Evolutionary conservation across 2,113 vertebrate species (phyloP), one percentile per base, ranked within the genome.

Genomic region (Microcebus griseorufus): DNA sequence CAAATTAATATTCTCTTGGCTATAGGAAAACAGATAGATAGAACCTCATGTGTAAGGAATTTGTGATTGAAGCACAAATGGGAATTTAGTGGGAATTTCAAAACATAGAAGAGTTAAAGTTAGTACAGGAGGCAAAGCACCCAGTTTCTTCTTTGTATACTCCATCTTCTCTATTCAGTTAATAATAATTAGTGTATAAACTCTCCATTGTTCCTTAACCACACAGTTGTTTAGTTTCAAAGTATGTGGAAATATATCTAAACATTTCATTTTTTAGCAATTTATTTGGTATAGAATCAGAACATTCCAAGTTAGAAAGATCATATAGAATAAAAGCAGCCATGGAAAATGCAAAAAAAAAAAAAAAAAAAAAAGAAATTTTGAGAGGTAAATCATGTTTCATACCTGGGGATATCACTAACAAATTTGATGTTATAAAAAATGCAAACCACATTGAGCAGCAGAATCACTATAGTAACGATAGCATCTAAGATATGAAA

Each of bases 401-500:
- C 98, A 97, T 99, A 99, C 99, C 99, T 99, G 97, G 99, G 99
- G 93, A 99, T 99, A 88, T 98, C 96, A 45, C 91, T 98, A 87
- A 97, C 25, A 85, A 98, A 98, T 16, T 97, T 97, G 81, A 99
- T 67, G 85, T 99, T 98, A 45, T 98, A 97, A 93, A 99, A 98
- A 69, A 98, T 97, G 91, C 99, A 99, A 0, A 98, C 89, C 96
- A 99, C 97, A 64, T 99, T 98, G 95, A 99, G 95, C 70, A 99
- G 60, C 90, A 99, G 96, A 0, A 99, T 99, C 92, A 99, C 32
- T 2, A 98, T 97, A 42, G 99, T 99, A 88, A 99, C 98, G 27
- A 98, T 92, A 0, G 99, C 98, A 73, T 99, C 99, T 51, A 99
- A 72, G 95, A 99, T 98, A 97, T 99, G 99, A 95, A 99, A 92